Percentiles rank a stretch among this genome's conserved stretches.
phyloP scores from a whole-genome alignment of 53 echinoderm and acorn worm genomes.

The Holothuria scabra region DNA sequence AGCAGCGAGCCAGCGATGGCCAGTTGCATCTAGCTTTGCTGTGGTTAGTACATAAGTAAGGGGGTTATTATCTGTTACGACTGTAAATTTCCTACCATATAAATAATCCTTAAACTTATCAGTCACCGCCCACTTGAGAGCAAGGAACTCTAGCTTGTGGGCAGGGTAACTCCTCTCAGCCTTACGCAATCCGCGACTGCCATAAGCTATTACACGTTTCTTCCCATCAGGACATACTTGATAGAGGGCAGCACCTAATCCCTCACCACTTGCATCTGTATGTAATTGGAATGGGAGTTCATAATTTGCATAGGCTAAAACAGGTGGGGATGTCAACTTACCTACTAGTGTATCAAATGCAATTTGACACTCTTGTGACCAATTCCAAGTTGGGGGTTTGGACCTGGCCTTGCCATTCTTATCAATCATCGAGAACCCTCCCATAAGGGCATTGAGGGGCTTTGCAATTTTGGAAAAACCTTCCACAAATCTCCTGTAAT shows the following conservation, averaged over 20 bases:
- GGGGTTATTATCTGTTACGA: no score
- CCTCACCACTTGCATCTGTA: constrained; percentile 33
- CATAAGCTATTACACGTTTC: constrained; percentile 31
- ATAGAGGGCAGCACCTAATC: constrained; percentile 36
- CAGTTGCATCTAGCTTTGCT: no score
- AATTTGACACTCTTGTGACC: not conserved
- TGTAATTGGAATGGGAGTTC: not conserved
- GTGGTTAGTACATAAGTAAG: no score
- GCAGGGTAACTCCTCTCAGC: constrained; percentile 14
- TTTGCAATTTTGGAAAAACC: constrained; percentile 22
- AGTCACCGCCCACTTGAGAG: no score
- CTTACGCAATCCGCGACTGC: constrained; percentile 5
- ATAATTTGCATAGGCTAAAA: constrained; percentile 31
- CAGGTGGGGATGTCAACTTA: constrained; percentile 17
- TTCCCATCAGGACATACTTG: constrained; percentile 17
- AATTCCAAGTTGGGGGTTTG: not conserved
- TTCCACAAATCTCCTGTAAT: constrained; percentile 23
- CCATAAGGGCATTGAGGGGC: constrained; percentile 12
- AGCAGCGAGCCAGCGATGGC: constrained; percentile 61
- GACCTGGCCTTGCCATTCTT: not conserved
- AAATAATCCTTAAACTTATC: no score
- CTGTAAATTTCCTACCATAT: no score
- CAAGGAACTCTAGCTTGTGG: no score
- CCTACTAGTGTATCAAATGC: constrained; percentile 20
- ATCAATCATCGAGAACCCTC: not conserved